Percentiles rank a stretch among this genome's conserved stretches.
Conservation (phyloP, 1,140 invertebrate species). For the Ceratina calcarata region DNA sequence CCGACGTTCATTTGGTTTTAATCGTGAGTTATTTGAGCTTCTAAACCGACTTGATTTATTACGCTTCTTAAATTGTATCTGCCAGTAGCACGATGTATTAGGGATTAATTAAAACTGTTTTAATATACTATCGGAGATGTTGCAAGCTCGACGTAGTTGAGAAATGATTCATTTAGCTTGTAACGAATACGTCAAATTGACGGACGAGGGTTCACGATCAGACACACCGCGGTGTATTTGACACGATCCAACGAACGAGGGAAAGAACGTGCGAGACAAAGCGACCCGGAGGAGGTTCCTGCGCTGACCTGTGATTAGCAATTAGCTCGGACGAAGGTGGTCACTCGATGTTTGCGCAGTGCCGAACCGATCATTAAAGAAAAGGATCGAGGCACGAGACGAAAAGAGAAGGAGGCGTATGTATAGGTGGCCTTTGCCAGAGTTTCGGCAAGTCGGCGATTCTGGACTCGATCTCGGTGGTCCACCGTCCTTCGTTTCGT, state of each 20-base stretch:
- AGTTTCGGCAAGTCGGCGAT: slow-evolving; percentile 64
- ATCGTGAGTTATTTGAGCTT: no score
- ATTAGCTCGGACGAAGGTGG: slow-evolving; percentile 62
- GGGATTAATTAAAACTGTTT: no score
- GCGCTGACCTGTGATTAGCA: slow-evolving; percentile 64
- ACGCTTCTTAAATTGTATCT: no score
- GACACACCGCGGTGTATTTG: no score
- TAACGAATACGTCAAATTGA: no score
- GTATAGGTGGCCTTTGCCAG: slow-evolving; percentile 60
- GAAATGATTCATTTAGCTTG: no score
- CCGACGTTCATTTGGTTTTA: no score
- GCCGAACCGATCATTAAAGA: slow-evolving; percentile 63
- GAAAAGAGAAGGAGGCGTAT: neutral
- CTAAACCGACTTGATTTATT: no score
- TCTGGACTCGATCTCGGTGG: slow-evolving; percentile 65
- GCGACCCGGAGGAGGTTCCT: slow-evolving; percentile 27
- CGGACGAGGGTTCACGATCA: no score
- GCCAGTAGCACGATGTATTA: no score
- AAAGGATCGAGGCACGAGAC: slow-evolving; percentile 29
- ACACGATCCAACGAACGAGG: neutral
- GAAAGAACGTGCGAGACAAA: slow-evolving; percentile 39
- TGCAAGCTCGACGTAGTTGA: no score
- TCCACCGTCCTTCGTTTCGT: slow-evolving; percentile 51
- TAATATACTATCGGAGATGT: no score
- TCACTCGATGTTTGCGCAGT: slow-evolving; percentile 67